These are phyloP conservation scores for Podocnemis expansa DNA, from an alignment of 2,113 vertebrate genomes.

Conservation along the genomic window DNA sequence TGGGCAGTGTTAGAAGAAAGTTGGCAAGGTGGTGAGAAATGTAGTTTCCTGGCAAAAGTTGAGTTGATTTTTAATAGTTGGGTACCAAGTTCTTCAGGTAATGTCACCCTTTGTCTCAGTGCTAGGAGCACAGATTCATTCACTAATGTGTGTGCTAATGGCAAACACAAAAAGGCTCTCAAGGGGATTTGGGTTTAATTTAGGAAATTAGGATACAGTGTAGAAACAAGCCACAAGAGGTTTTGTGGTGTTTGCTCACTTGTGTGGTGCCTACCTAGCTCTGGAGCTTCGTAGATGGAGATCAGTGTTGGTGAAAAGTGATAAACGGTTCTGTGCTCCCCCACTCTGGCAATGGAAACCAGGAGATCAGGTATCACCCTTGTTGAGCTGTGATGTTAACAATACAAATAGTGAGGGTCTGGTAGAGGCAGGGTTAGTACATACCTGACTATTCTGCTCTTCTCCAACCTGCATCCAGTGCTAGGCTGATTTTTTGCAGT, in stretches of 20 bases:
- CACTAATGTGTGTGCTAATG: background rate
- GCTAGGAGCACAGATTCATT: background rate
- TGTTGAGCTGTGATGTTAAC: too few relatives aligned
- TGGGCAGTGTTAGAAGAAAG: background rate
- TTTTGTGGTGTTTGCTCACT: background rate
- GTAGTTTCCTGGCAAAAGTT: constrained; percentile 20
- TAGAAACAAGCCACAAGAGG: background rate
- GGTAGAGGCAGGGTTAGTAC: background rate
- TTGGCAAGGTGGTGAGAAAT: background rate
- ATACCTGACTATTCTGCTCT: background rate
- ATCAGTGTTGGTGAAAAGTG: too few relatives aligned
- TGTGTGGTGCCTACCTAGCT: background rate
- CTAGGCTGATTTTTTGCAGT: background rate
- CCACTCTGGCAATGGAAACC: background rate
- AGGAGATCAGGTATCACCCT: background rate
- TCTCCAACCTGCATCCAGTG: background rate
- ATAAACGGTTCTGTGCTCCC: background rate
- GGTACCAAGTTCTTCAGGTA: background rate
- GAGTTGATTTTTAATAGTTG: rapidly evolving
- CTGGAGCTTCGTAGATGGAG: too few relatives aligned
- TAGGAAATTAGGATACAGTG: background rate
- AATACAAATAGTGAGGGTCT: too few relatives aligned
- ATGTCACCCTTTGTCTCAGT: background rate
- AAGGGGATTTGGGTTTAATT: background rate
- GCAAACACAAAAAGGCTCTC: constrained; percentile 38